Percentiles rank a stretch among this genome's conserved stretches.
These are phyloP conservation scores for Mythimna impura DNA, from an alignment of 2,888 invertebrate species.

Conservation along the genomic window DNA sequence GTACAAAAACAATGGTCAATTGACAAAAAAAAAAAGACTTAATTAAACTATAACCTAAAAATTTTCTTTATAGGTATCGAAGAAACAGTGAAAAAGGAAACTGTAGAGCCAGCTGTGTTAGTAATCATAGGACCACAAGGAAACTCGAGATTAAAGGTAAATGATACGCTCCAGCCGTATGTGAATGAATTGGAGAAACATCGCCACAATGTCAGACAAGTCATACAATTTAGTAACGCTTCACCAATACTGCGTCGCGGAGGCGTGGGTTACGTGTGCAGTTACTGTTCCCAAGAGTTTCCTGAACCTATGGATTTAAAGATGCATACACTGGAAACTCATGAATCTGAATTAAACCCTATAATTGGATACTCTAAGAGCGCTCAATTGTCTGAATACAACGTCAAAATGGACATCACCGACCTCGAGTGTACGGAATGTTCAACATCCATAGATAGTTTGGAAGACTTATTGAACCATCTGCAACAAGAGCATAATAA, in stretches of 20 bases:
- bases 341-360: slow-evolving; percentile 62
- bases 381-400: slow-evolving; percentile 61
- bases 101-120: slow-evolving; percentile 44
- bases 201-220: slow-evolving; percentile 73
- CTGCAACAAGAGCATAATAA: slow-evolving; percentile 67
- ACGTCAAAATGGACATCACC: slow-evolving; percentile 74
- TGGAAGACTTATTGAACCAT: slow-evolving; percentile 69
- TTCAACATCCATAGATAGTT: slow-evolving; percentile 50
- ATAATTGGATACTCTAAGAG: slow-evolving; percentile 71
- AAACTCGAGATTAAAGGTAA: slow-evolving; percentile 9
- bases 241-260: slow-evolving; percentile 77
- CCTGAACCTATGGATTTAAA: slow-evolving; percentile 66
- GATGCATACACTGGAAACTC: slow-evolving; percentile 67
- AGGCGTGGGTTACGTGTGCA: slow-evolving; percentile 76
- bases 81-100: slow-evolving; percentile 39
- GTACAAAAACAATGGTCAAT: background rate
- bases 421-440: slow-evolving; percentile 71
- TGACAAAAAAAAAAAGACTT: background rate
- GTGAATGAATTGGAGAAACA: slow-evolving; percentile 69
- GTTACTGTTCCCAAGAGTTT: slow-evolving; percentile 76
- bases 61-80: slow-evolving; percentile 66
- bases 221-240: slow-evolving; percentile 77
- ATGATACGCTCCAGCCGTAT: background rate
- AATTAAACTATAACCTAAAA: slow-evolving; percentile 33
- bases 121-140: slow-evolving; percentile 34